These are phyloP conservation scores for Physella acuta DNA, from an alignment of 1,140 invertebrate genomes.

Conservation along the genomic window DNA sequence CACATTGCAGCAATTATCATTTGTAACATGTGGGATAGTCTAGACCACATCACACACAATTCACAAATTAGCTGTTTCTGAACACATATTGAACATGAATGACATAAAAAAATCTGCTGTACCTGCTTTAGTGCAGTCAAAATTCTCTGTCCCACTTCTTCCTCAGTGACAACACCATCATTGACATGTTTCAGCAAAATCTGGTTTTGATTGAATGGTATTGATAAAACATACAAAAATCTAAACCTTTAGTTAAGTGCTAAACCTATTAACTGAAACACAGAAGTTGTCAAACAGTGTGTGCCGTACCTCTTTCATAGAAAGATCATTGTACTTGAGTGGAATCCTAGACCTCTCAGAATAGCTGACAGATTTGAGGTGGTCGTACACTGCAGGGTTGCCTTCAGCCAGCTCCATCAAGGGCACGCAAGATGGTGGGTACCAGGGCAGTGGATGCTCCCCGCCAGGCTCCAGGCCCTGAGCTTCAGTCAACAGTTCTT, in stretches of 20 bases:
- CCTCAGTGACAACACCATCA: slow-evolving; percentile 64
- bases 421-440: slow-evolving; percentile 70
- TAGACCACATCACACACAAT: background rate
- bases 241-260: background rate
- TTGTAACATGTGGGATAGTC: background rate
- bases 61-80: background rate
- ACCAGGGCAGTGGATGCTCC: slow-evolving; percentile 74
- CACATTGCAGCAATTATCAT: background rate
- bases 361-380: slow-evolving; percentile 55
- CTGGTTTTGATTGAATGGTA: slow-evolving; percentile 36
- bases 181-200: slow-evolving; percentile 67
- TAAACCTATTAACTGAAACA: no score
- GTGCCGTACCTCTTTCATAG: slow-evolving; percentile 55
- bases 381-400: slow-evolving; percentile 49
- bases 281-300: no score
- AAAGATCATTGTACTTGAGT: slow-evolving; percentile 54
- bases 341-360: slow-evolving; percentile 56
- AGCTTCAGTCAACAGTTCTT: slow-evolving; percentile 62
- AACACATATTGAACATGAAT: background rate
- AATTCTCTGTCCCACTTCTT: slow-evolving; percentile 76
- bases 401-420: slow-evolving; percentile 54
- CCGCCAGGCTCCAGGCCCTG: slow-evolving; percentile 66
- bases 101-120: slow-evolving; percentile 13
- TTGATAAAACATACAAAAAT: background rate
- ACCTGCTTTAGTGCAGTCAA: slow-evolving; percentile 72